phyloP scores from a whole-genome alignment of 1,140 invertebrate genomes.

The Drosophila obscura region DNA sequence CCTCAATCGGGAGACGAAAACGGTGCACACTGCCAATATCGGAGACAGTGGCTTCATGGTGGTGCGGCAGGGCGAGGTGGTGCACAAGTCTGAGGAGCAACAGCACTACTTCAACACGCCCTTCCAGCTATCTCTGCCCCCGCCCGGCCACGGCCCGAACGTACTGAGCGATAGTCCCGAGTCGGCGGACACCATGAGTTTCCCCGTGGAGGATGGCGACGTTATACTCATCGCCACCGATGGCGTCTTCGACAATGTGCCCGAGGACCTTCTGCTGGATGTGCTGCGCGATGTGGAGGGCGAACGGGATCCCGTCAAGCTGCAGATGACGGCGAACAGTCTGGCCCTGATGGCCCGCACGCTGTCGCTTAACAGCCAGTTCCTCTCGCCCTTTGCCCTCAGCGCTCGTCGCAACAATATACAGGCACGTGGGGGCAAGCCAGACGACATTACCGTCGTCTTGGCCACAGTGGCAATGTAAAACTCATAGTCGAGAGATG shows the following conservation, averaged over 20 bases:
- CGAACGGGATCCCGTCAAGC: slow-evolving; percentile 88
- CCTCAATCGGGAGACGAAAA: slow-evolving; percentile 93
- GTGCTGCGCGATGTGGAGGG: slow-evolving; percentile 85
- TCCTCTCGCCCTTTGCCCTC: slow-evolving; percentile 97
- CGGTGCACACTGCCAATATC: slow-evolving; percentile 97
- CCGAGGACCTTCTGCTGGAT: slow-evolving; percentile 91
- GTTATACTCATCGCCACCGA: slow-evolving; percentile 98
- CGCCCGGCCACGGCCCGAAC: slow-evolving; percentile 92
- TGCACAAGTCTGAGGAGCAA: slow-evolving; percentile 97
- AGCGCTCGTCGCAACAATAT: slow-evolving; percentile 96
- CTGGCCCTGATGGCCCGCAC: slow-evolving; percentile 97
- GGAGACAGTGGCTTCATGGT: slow-evolving; percentile 99
- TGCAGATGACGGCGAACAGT: slow-evolving; percentile 96
- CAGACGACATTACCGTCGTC: slow-evolving; percentile 98
- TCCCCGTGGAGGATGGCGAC: slow-evolving; percentile 96
- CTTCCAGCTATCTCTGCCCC: slow-evolving; percentile 97
- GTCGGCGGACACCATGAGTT: slow-evolving; percentile 94
- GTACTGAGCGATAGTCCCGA: slow-evolving; percentile 96
- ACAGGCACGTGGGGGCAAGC: slow-evolving; percentile 96
- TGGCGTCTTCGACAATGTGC: slow-evolving; percentile 99
- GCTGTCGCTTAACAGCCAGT: slow-evolving; percentile 96
- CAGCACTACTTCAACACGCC: slow-evolving; percentile 99
- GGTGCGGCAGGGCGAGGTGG: slow-evolving; percentile 92
- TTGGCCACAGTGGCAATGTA: slow-evolving; percentile 94
- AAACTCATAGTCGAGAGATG: slow-evolving; percentile 64